Percentiles rank a stretch among this genome's conserved stretches.
Conservation (phyloP, 2,888 invertebrate genomes). For the Gasteruption jaculator region DNA sequence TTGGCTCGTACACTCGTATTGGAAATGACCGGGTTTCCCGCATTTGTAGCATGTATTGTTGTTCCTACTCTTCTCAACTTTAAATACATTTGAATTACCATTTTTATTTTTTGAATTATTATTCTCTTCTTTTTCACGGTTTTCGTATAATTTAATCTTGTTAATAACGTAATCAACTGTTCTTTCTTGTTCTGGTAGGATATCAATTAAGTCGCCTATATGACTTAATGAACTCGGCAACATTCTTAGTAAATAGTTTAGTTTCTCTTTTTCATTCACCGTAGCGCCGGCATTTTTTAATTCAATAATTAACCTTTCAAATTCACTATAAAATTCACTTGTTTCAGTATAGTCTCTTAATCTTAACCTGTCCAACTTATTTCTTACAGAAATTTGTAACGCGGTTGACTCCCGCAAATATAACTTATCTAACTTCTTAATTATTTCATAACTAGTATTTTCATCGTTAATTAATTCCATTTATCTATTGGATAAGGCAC, state of each 20-base stretch:
- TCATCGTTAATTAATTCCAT: conserved; percentile 14
- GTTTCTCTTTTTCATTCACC: conserved; percentile 14
- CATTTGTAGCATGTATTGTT: conserved; percentile 1
- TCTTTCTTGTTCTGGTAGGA: conserved; percentile 11
- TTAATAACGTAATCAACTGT: conserved; percentile 18
- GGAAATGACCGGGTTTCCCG: conserved; percentile 11
- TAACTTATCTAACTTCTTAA: conserved; percentile 19
- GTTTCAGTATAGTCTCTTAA: conserved; percentile 3
- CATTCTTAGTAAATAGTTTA: conserved; percentile 16
- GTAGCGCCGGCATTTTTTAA: conserved; percentile 16
- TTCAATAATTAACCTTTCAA: conserved; percentile 18
- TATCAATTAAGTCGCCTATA: conserved; percentile 17
- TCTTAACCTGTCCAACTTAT: conserved; percentile 1
- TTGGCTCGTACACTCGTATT: conserved; percentile 3
- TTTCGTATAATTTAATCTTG: conserved; percentile 14
- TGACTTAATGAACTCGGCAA: conserved; percentile 15
- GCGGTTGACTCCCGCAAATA: conserved; percentile 19
- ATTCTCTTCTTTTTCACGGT: not conserved
- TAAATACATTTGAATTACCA: conserved; percentile 13
- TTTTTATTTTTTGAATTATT: not conserved
- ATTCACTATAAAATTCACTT: conserved; percentile 11
- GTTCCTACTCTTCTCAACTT: conserved; percentile 2
- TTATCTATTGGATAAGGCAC: conserved; percentile 18
- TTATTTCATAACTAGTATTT: conserved; percentile 18
- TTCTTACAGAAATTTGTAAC: conserved; percentile 9